Conservation (phyloP, 2,888 invertebrate genomes). For the Serrognathus titanus region DNA sequence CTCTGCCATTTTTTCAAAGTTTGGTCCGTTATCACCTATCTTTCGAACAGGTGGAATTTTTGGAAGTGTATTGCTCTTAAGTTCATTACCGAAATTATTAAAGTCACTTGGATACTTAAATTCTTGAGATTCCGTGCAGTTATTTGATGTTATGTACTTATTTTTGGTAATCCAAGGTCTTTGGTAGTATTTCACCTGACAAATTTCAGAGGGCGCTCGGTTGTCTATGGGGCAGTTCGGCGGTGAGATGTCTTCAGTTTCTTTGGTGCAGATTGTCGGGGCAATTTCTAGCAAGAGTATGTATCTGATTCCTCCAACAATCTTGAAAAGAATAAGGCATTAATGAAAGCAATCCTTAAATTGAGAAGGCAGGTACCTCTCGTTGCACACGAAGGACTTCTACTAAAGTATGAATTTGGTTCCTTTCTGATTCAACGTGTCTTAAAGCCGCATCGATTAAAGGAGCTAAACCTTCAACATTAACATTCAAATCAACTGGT, state of each 20-base stretch:
- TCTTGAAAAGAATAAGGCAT: slow-evolving; percentile 42
- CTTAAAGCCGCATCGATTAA: slow-evolving; percentile 52
- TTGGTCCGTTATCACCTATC: slow-evolving; percentile 20
- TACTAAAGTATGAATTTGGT: slow-evolving; percentile 46
- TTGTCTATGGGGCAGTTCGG: slow-evolving; percentile 37
- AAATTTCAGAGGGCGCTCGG: slow-evolving; percentile 46
- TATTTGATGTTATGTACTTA: slow-evolving; percentile 61
- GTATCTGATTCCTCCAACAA: slow-evolving; percentile 60
- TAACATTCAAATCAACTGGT: slow-evolving; percentile 51
- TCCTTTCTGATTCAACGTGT: slow-evolving; percentile 47
- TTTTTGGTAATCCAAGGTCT: slow-evolving; percentile 64
- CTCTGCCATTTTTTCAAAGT: slow-evolving; percentile 40
- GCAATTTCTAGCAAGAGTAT: slow-evolving; percentile 54
- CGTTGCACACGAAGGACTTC: slow-evolving; percentile 54
- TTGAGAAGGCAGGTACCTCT: slow-evolving; percentile 52
- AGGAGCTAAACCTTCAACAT: slow-evolving; percentile 53
- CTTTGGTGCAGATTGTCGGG: slow-evolving; percentile 49
- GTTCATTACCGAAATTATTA: slow-evolving; percentile 41
- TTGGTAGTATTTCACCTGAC: slow-evolving; percentile 61
- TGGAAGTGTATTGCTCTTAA: slow-evolving; percentile 25
- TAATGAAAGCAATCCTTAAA: slow-evolving; percentile 20
- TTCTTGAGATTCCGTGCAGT: slow-evolving; percentile 60
- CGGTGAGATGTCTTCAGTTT: slow-evolving; percentile 25
- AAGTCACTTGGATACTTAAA: slow-evolving; percentile 42
- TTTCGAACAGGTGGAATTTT: slow-evolving; percentile 17